Evolutionary conservation across 2,113 vertebrate species (phyloP).

Genomic region (Grantiella picta): DNA sequence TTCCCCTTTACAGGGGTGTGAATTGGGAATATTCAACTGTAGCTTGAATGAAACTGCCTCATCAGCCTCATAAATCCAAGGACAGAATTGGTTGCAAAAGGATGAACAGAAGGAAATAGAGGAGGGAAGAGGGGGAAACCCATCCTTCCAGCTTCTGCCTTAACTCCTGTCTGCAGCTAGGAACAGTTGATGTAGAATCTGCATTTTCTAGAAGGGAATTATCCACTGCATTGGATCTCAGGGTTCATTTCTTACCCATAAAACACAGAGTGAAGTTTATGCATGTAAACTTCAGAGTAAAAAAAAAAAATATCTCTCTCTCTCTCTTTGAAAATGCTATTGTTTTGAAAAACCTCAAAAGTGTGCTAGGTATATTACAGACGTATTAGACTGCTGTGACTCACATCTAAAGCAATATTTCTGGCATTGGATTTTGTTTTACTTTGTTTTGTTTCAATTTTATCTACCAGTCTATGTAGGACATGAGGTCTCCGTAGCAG

Average conservation of each 20-base stretch:
- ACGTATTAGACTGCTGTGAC: neutral
- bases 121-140: neutral
- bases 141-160: neutral
- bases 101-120: neutral
- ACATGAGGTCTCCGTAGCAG: accelerated
- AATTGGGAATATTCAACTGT: neutral
- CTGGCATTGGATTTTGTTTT: neutral
- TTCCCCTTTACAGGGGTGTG: neutral
- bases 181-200: neutral
- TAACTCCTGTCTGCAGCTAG: neutral
- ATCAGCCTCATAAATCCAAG: neutral
- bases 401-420: neutral
- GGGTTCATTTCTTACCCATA: neutral
- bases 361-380: neutral
- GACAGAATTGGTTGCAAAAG: neutral
- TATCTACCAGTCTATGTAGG: neutral
- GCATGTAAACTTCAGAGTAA: neutral
- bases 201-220: neutral
- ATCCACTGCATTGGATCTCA: neutral
- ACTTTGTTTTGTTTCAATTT: neutral
- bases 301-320: neutral
- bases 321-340: neutral
- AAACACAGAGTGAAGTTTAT: neutral
- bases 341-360: neutral
- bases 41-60: neutral